Evolutionary conservation across 2,888 invertebrate species (phyloP).

Genomic region (Sabatieria punctata): DNA sequence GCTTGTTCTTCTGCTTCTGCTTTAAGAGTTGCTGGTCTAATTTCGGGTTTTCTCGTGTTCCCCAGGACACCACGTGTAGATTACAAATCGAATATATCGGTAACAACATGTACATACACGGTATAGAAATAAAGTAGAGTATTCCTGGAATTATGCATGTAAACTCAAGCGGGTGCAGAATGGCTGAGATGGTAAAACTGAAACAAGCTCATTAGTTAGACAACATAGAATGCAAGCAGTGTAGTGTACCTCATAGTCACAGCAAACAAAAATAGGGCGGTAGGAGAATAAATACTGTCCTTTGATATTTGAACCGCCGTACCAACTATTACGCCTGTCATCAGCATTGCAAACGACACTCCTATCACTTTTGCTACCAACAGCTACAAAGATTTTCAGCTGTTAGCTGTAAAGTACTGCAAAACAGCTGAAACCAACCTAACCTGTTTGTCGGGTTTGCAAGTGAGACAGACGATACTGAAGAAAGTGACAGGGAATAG

Average conservation of each 20-base stretch:
- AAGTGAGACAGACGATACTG: conserved; percentile 78
- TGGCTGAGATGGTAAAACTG: conserved; percentile 81
- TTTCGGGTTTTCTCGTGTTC: conserved; percentile 58
- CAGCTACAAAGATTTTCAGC: too few relatives aligned
- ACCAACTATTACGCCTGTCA: conserved; percentile 99
- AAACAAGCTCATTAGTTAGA: conserved; percentile 2
- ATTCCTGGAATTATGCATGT: conserved; percentile 49
- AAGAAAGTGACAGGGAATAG: conserved; percentile 75
- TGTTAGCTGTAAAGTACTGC: too few relatives aligned
- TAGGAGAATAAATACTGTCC: conserved; percentile 90
- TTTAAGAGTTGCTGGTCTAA: conserved; percentile 8
- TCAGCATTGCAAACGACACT: conserved; percentile 85
- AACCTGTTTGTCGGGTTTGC: conserved; percentile 77
- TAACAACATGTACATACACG: conserved; percentile 86
- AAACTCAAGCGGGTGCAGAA: conserved; percentile 94
- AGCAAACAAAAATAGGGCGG: conserved; percentile 90
- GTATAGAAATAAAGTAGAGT: conserved; percentile 80
- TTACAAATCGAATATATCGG: conserved; percentile 90
- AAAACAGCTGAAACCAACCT: conserved; percentile 42
- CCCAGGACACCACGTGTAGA: conserved; percentile 87
- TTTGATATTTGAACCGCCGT: conserved; percentile 88
- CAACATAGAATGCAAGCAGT: background rate
- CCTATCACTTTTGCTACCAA: conserved; percentile 82
- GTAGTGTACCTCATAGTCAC: conserved; percentile 49
- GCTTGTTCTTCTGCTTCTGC: conserved; percentile 11